Conservation (phyloP, 2,888 invertebrate genomes). For the Hirtodrosophila trivittata region DNA sequence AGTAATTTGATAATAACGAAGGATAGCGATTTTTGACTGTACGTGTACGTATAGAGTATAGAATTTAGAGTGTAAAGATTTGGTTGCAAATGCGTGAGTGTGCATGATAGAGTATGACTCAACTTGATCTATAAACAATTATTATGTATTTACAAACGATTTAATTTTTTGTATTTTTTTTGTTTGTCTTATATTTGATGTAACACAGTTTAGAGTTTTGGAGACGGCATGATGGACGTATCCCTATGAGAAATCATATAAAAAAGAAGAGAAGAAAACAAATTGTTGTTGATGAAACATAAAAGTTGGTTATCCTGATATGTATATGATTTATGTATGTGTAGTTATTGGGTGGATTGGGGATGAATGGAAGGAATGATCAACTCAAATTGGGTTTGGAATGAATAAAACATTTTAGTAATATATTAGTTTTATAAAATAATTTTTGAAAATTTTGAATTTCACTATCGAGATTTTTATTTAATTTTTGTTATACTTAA, state of each 20-base stretch:
- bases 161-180: constrained; percentile 28
- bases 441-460: constrained; percentile 50
- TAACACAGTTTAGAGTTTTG: constrained; percentile 81
- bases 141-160: constrained; percentile 66
- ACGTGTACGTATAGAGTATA: constrained; percentile 26
- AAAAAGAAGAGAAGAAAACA: constrained; percentile 75
- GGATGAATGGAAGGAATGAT: constrained; percentile 15
- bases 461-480: constrained; percentile 45
- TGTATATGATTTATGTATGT: constrained; percentile 37
- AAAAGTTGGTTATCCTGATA: constrained; percentile 44
- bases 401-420: constrained; percentile 13
- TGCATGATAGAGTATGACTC: constrained; percentile 39
- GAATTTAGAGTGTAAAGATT: constrained; percentile 8
- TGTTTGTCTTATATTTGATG: constrained; percentile 47
- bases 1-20: constrained; percentile 24
- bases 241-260: constrained; percentile 79
- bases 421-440: constrained; percentile 11
- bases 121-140: constrained; percentile 52
- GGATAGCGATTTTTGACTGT: constrained; percentile 37
- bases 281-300: constrained; percentile 62
- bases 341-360: constrained; percentile 14
- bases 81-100: constrained; percentile 38
- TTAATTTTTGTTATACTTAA: constrained; percentile 46
- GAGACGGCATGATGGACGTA: constrained; percentile 79
- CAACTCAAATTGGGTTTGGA: constrained; percentile 19